Evolutionary conservation across 2,797 vertebrate species (phyloP).

Genomic region (Phoxinus dragarum): DNA sequence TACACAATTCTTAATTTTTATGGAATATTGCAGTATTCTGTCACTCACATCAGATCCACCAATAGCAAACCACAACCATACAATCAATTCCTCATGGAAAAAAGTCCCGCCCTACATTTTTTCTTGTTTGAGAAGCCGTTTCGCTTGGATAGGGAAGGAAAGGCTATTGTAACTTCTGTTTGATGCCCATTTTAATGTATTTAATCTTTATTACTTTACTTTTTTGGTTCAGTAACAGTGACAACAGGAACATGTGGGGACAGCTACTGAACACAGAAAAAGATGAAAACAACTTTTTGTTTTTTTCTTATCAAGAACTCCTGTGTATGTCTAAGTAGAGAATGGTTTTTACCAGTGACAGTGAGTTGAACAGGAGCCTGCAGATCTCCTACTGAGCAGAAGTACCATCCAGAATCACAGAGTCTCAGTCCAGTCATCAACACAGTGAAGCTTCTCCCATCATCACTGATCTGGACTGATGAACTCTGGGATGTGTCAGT

Average conservation of each 20-base stretch:
- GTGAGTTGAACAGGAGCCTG: slow-evolving; percentile 59
- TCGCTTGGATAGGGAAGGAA: no score
- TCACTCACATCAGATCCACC: background rate
- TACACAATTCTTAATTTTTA: no score
- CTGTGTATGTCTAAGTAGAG: background rate
- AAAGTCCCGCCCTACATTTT: no score
- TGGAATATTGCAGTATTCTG: background rate
- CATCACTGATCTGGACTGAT: slow-evolving; percentile 66
- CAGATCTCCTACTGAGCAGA: slow-evolving; percentile 66
- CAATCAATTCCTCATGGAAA: background rate
- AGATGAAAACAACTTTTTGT: background rate
- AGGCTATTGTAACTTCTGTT: no score
- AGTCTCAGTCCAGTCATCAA: slow-evolving; percentile 71
- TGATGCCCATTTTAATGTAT: no score
- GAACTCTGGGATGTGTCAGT: slow-evolving; percentile 31
- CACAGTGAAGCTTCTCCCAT: slow-evolving; percentile 70
- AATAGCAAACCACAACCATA: background rate
- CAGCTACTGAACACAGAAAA: background rate
- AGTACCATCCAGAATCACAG: slow-evolving; percentile 75
- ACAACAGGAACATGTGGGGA: background rate
- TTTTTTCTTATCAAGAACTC: background rate
- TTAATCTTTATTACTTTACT: background rate
- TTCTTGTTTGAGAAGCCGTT: no score
- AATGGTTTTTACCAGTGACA: slow-evolving; percentile 56
- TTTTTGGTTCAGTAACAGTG: background rate